A percentile compares a stretch with the other conserved stretches of the same genome.
Evolutionary conservation across 2,113 vertebrate genomes (phyloP).

Genomic region (Saguinus midas): DNA sequence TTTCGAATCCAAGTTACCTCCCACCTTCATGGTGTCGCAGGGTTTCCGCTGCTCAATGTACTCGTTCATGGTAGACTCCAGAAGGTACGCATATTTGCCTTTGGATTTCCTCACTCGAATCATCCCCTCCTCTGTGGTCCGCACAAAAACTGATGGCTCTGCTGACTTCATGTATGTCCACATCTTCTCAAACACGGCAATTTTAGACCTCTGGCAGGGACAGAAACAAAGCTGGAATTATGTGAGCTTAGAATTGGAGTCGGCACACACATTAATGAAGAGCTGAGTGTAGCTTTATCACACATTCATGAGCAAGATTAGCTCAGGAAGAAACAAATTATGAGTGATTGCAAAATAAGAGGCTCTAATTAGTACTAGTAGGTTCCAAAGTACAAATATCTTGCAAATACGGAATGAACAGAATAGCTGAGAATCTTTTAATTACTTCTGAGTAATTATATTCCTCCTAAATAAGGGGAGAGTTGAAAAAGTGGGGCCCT

Average conservation of each 20-base stretch:
- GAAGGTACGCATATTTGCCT: conserved; percentile 98
- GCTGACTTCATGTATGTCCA: conserved; percentile 99
- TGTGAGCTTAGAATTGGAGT: conserved; percentile 42
- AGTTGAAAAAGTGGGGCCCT: conserved; percentile 31
- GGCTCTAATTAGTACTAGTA: conserved; percentile 70
- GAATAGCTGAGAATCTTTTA: conserved; percentile 58
- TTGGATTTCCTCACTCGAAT: conserved; percentile 97
- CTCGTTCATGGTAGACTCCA: conserved; percentile 99
- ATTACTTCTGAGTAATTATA: conserved; percentile 60
- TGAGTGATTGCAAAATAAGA: conserved; percentile 76
- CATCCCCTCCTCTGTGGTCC: conserved; percentile 98
- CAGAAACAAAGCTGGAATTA: conserved; percentile 77
- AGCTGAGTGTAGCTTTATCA: conserved; percentile 65
- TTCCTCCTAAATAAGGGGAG: not conserved
- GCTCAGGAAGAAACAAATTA: conserved; percentile 75
- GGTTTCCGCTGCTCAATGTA: conserved; percentile 99
- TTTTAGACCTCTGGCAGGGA: conserved; percentile 93
- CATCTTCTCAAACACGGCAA: conserved; percentile 99
- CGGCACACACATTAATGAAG: conserved; percentile 45
- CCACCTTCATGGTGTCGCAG: conserved; percentile 99
- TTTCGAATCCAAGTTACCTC: conserved; percentile 99
- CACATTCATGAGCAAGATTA: conserved; percentile 12
- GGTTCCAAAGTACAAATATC: conserved; percentile 65
- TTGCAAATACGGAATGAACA: conserved; percentile 55
- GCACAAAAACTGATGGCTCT: conserved; percentile 97